Evolutionary conservation across 2,113 vertebrate genomes (phyloP).

Genomic region (Coregonus clupeaformis): DNA sequence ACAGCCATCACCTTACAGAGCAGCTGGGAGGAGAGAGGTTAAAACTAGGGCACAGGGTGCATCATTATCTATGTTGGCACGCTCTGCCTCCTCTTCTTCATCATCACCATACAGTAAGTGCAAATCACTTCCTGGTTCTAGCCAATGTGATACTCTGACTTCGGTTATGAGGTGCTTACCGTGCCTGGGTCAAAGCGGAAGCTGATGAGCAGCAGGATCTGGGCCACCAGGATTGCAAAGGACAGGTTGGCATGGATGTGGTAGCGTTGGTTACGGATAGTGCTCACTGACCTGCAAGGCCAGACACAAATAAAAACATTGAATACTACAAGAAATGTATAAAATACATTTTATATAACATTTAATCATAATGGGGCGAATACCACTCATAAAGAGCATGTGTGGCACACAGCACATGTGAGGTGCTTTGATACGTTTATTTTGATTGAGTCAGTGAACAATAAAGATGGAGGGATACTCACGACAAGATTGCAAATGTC

Average conservation of each 20-base stretch:
- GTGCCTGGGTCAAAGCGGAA: slow-evolving; percentile 83
- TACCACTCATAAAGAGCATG: not conserved
- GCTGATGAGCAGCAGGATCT: slow-evolving; percentile 90
- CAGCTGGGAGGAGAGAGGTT: slow-evolving; percentile 65
- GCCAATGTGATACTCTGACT: not conserved
- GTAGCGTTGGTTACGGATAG: slow-evolving; percentile 93
- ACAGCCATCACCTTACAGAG: slow-evolving; percentile 87
- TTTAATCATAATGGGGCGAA: no score
- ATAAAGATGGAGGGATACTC: slow-evolving; percentile 70
- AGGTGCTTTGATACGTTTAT: no score
- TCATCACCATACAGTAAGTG: no score
- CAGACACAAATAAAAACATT: not conserved
- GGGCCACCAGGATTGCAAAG: slow-evolving; percentile 88
- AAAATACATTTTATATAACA: no score
- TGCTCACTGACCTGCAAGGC: slow-evolving; percentile 83
- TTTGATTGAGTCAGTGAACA: not conserved
- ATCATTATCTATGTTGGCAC: not conserved
- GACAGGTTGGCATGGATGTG: slow-evolving; percentile 96
- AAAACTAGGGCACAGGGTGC: not conserved
- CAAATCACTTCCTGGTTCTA: not conserved
- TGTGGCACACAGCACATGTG: no score
- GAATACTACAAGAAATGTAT: not conserved
- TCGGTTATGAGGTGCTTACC: slow-evolving; percentile 59
- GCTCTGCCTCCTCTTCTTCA: not conserved
- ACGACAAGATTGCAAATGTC: slow-evolving; percentile 94